phyloP scores from a whole-genome alignment of 2,888 invertebrate species.

The Cheilosia variabilis region DNA sequence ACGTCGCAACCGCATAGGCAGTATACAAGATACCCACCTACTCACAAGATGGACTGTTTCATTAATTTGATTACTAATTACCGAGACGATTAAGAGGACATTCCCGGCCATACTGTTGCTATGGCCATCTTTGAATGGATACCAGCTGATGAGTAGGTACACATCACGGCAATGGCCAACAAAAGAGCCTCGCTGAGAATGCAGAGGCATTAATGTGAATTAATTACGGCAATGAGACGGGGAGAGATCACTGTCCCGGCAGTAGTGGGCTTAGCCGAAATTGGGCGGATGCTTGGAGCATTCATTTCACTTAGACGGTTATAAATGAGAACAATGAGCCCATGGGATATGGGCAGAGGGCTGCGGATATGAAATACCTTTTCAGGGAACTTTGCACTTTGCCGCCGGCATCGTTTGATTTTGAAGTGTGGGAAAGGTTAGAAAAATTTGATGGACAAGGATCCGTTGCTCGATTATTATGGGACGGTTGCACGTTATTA shows the following conservation, averaged over 20 bases:
- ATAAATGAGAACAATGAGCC: not conserved
- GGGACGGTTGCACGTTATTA: too few relatives aligned
- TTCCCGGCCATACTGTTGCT: constrained; percentile 12
- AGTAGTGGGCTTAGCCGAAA: not conserved
- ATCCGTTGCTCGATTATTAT: too few relatives aligned
- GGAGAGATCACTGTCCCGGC: constrained; percentile 30
- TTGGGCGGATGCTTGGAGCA: constrained; percentile 24
- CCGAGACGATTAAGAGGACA: constrained; percentile 58
- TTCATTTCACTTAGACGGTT: constrained; percentile 8
- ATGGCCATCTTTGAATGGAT: constrained; percentile 35
- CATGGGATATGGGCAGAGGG: too few relatives aligned
- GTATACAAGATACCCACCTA: not conserved
- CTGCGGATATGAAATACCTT: too few relatives aligned
- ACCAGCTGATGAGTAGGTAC: constrained; percentile 8
- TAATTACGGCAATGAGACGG: constrained; percentile 34
- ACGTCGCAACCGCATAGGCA: not conserved
- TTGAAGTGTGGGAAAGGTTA: too few relatives aligned
- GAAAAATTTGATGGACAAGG: too few relatives aligned
- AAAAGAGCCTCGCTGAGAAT: constrained; percentile 30
- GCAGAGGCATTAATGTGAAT: constrained; percentile 54
- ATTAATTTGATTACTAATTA: constrained; percentile 72
- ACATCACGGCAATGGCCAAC: constrained; percentile 1
- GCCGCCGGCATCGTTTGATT: too few relatives aligned
- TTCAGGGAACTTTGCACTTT: too few relatives aligned
- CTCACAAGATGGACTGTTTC: constrained; percentile 47